These are phyloP conservation scores for Aphis craccivora DNA, from an alignment of 1,140 invertebrate species.

Conservation along the genomic window DNA sequence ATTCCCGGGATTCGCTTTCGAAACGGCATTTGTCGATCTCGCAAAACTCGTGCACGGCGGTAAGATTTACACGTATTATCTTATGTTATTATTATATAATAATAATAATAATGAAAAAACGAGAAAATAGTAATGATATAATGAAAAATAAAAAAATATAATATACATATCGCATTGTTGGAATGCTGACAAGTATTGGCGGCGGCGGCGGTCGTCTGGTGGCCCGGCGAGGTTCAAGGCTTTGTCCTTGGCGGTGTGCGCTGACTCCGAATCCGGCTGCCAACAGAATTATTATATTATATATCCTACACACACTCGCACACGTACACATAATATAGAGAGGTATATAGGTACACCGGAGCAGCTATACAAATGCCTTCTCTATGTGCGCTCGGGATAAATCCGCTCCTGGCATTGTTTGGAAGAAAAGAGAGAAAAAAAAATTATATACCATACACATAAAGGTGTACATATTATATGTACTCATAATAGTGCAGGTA, in stretches of 20 bases:
- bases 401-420: not conserved
- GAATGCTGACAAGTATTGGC: slow-evolving; percentile 54
- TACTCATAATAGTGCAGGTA: not conserved
- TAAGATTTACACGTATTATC: not conserved
- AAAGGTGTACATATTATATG: not conserved
- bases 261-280: slow-evolving; percentile 55
- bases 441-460: not conserved
- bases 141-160: not conserved
- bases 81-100: too few species aligned
- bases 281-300: slow-evolving; percentile 46
- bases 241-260: slow-evolving; percentile 56
- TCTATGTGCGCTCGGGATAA: not conserved
- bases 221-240: slow-evolving; percentile 53
- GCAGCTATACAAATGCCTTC: not conserved
- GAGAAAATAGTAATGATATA: slow-evolving; percentile 17
- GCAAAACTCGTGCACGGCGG: not conserved
- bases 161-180: slow-evolving; percentile 4
- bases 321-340: too few species aligned
- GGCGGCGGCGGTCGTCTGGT: slow-evolving; percentile 52
- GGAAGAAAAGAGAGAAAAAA: not conserved
- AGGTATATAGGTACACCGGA: not conserved
- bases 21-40: not conserved
- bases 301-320: not conserved
- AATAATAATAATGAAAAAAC: not conserved
- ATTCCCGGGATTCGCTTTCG: not conserved